A percentile compares a stretch with the other conserved stretches of the same genome.
phyloP scores from a whole-genome alignment of 2,888 invertebrate species.

The Slavum lentiscoides region DNA sequence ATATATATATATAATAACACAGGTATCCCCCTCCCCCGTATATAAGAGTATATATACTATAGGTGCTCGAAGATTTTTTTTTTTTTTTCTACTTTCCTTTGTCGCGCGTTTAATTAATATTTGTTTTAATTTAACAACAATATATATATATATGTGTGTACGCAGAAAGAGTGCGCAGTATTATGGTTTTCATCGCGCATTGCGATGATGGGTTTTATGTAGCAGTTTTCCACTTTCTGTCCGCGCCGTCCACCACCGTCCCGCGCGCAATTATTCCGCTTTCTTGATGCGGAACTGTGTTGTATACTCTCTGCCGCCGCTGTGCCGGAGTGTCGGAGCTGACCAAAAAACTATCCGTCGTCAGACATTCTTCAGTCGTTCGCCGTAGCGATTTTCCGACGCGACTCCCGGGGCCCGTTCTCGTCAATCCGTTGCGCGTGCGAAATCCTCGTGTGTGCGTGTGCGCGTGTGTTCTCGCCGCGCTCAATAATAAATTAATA shows the following conservation, averaged over 20 bases:
- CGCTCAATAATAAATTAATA: no score
- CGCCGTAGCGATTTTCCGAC: slow-evolving; percentile 40
- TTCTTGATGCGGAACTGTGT: slow-evolving; percentile 50
- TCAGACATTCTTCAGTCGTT: slow-evolving; percentile 49
- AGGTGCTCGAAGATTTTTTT: background rate
- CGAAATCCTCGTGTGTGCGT: slow-evolving; percentile 10
- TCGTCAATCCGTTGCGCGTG: slow-evolving; percentile 24
- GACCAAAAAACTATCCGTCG: slow-evolving; percentile 33
- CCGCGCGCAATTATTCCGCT: slow-evolving; percentile 50
- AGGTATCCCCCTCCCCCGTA: background rate
- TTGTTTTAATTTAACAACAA: slow-evolving; percentile 45
- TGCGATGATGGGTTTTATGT: slow-evolving; percentile 25
- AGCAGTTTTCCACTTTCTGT: slow-evolving; percentile 52
- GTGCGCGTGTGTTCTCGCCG: no score
- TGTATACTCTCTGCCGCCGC: no score
- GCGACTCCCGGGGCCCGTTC: background rate
- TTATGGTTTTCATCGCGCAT: slow-evolving; percentile 21
- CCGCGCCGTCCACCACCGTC: slow-evolving; percentile 43
- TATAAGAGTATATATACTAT: background rate
- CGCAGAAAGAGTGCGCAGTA: background rate
- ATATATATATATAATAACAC: no score
- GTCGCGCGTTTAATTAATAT: slow-evolving; percentile 39
- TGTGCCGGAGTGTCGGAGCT: slow-evolving; percentile 12
- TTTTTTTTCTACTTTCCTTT: slow-evolving; percentile 44
- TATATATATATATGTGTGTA: background rate